Conservation (phyloP, 2,113 vertebrate species). For the Ploceus nigricollis region DNA sequence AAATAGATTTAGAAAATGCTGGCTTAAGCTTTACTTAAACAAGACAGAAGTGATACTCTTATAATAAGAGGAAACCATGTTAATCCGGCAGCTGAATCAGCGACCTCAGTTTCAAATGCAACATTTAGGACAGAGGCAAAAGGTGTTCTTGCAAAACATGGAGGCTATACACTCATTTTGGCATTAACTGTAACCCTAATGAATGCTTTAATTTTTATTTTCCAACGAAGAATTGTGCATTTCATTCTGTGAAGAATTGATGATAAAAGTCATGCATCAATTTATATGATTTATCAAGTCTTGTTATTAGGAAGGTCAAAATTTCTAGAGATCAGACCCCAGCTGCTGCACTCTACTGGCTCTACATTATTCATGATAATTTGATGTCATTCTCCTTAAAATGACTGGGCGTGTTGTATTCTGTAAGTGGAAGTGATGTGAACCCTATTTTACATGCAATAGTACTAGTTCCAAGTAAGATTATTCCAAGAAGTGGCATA, state of each 20-base stretch:
- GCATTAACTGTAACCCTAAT: neutral
- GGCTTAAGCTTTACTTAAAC: conserved; percentile 15
- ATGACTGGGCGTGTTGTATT: neutral
- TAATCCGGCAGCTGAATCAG: neutral
- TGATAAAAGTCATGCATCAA: neutral
- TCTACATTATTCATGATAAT: neutral
- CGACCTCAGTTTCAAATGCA: neutral
- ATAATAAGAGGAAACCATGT: neutral
- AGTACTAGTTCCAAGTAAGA: neutral
- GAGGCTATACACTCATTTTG: neutral
- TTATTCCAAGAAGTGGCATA: neutral
- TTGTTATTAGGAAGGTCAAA: neutral
- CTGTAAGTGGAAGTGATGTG: neutral
- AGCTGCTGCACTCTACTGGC: neutral
- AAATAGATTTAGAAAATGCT: conserved; percentile 61
- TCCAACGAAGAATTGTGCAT: neutral
- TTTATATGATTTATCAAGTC: neutral
- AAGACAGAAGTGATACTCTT: neutral
- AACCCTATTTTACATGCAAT: neutral
- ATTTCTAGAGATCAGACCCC: neutral
- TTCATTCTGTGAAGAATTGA: neutral
- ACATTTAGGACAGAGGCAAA: neutral
- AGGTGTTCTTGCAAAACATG: neutral
- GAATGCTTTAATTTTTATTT: neutral
- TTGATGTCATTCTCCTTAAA: neutral